phyloP scores from a whole-genome alignment of 2,888 invertebrate species.

The Syritta pipiens region DNA sequence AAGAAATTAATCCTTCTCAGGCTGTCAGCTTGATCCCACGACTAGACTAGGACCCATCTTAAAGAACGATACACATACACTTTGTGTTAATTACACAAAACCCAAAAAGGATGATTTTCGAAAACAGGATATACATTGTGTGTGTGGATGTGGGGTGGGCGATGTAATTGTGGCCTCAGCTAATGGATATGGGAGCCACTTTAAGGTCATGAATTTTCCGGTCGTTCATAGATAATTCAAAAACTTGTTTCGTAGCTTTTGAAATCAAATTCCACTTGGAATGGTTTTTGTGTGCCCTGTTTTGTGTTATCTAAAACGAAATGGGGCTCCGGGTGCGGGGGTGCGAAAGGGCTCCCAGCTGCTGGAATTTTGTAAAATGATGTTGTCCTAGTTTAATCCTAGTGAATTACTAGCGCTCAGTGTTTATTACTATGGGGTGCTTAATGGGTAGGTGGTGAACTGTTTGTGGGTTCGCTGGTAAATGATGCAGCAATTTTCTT shows the following conservation, averaged over 20 bases:
- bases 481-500: slow-evolving; percentile 8
- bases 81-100: slow-evolving; percentile 21
- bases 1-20: slow-evolving; percentile 1
- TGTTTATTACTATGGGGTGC: slow-evolving; percentile 13
- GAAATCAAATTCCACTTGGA: slow-evolving; percentile 44
- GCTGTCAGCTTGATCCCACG: no score
- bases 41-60: no score
- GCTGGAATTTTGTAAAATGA: slow-evolving; percentile 23
- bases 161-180: slow-evolving; percentile 43
- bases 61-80: no score
- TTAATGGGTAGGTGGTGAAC: slow-evolving; percentile 16
- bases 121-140: neutral
- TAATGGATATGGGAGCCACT: slow-evolving; percentile 51
- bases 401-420: slow-evolving; percentile 38
- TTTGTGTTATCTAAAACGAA: neutral
- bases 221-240: slow-evolving; percentile 51
- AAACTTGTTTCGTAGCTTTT: slow-evolving; percentile 47
- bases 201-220: slow-evolving; percentile 42
- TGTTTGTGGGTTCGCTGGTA: slow-evolving; percentile 12
- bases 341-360: neutral
- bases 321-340: neutral
- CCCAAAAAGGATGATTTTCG: neutral
- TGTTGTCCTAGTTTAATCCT: slow-evolving; percentile 51
- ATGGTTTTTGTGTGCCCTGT: slow-evolving; percentile 10
- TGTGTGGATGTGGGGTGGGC: neutral